Percentiles rank a stretch among this genome's conserved stretches.
Evolutionary conservation across 1,140 invertebrate genomes (phyloP).

Genomic region (Apis florea): DNA sequence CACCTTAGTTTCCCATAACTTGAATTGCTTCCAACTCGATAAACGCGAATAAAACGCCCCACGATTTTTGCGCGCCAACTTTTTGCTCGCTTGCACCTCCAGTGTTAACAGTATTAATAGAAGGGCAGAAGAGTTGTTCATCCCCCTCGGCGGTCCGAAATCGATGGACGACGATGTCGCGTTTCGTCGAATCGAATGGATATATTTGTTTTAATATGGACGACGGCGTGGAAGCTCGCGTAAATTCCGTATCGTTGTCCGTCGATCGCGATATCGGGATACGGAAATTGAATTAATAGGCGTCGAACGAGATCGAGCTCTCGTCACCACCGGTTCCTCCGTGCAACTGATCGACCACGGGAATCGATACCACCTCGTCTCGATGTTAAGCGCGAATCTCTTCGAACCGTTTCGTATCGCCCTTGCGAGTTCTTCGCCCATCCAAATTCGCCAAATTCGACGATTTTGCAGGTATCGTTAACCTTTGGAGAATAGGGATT

Average conservation of each 20-base stretch:
- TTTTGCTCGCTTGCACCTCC: too few species aligned
- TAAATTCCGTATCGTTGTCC: background rate
- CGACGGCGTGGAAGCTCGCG: background rate
- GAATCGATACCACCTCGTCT: background rate
- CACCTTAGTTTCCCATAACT: too few species aligned
- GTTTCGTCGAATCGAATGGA: constrained; percentile 23
- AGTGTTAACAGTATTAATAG: too few species aligned
- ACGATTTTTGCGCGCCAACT: too few species aligned
- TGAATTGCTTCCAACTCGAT: too few species aligned
- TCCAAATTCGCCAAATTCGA: too few species aligned
- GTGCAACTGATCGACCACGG: background rate
- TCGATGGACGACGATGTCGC: constrained; percentile 21
- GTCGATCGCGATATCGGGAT: background rate
- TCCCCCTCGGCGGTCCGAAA: background rate
- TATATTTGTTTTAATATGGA: constrained; percentile 25
- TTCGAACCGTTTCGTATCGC: too few species aligned
- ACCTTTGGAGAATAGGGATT: too few species aligned
- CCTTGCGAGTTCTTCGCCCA: too few species aligned
- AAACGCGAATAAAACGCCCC: too few species aligned
- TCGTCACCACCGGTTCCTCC: constrained; percentile 9
- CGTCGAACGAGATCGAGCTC: background rate
- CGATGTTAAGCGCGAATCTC: too few species aligned
- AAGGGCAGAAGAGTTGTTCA: background rate
- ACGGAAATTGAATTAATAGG: constrained; percentile 38
- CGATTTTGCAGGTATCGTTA: too few species aligned